Evolutionary conservation across 2,797 vertebrate species (phyloP), one percentile per base, ranked within the genome.

Genomic region (Antrozous pallidus): DNA sequence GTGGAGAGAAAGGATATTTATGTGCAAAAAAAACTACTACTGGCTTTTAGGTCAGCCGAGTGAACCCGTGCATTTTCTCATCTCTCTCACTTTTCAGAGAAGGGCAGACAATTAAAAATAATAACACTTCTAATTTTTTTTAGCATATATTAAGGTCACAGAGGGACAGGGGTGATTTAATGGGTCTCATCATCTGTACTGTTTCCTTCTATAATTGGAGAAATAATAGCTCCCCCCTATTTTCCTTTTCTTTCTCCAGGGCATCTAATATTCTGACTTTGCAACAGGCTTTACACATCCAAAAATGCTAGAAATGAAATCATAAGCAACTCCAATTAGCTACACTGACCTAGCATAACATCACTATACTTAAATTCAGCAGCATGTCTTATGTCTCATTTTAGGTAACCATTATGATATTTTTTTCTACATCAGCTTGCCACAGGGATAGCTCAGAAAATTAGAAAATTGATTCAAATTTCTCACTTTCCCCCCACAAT

Each of bases 391-490:
- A 5, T 22, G 40, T 82, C 77, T 95, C 84, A 67, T 69, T 91
- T 33, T 80, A 31, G 49, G 47, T 79, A 47, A 45, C 63, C 33
- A 54, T 79, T 73, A 42, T 42, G 40, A 56, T 36, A 14, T 45
- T 67, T 40, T 38, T 71, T 85, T 65, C 70, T 92, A 14, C 74
- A 78, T 90, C 36, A 63, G 10, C 58, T 95, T 94, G 61, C 56
- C 38, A 49, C 47, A 61, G 51, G 61, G 33, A 77, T 94, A 58
- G 58, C n/a, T 95, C 84, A 75, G 36, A 26, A 88, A 92, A 91
- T 88, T 86, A 93, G 81, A 85, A 93, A 91, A 94, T 79, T 73
- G 71, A 90, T 92, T 95, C 78, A 58, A 63, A 93, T 88, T 93
- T 93, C 65, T 61, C 31, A 81, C 56, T 31, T 77, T 54, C 63